Evolutionary conservation across 2,113 vertebrate genomes (phyloP).

Genomic region (Lepisosteus osseus): DNA sequence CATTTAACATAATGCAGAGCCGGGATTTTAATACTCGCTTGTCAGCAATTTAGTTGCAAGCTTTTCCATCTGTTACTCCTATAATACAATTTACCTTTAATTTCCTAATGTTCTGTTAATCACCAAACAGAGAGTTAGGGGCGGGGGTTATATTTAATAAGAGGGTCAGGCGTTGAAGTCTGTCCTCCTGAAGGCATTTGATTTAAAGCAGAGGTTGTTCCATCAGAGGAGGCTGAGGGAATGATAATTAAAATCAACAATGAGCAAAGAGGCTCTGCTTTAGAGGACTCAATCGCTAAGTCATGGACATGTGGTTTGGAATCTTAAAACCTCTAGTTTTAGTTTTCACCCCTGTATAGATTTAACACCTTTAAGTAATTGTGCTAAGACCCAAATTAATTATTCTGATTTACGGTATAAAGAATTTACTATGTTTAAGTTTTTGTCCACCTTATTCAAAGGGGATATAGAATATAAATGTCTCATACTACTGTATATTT

Average conservation of each 20-base stretch:
- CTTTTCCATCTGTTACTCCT: conserved; percentile 64
- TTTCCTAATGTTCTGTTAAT: conserved; percentile 76
- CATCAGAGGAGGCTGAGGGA: conserved; percentile 41
- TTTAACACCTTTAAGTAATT: no score
- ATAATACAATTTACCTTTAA: conserved; percentile 74
- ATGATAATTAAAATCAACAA: conserved; percentile 12
- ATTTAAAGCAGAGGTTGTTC: conserved; percentile 62
- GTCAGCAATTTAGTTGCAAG: conserved; percentile 58
- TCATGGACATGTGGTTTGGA: neutral
- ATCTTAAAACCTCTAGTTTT: neutral
- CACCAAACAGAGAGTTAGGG: conserved; percentile 55
- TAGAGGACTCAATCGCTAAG: conserved; percentile 9
- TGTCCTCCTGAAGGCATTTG: conserved; percentile 63
- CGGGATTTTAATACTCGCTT: conserved; percentile 40
- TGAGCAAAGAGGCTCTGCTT: neutral
- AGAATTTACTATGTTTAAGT: no score
- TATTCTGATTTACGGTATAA: no score
- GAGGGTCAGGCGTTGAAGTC: conserved; percentile 62
- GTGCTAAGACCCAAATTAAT: no score
- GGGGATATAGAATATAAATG: no score
- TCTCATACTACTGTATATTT: no score
- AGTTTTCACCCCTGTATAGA: neutral
- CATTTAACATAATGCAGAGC: conserved; percentile 45
- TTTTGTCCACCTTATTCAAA: no score
- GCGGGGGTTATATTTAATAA: conserved; percentile 51